Base-by-base conservation (phyloP, 2,888 invertebrate genomes). In the Eueremaeus valkanovi region DNA sequence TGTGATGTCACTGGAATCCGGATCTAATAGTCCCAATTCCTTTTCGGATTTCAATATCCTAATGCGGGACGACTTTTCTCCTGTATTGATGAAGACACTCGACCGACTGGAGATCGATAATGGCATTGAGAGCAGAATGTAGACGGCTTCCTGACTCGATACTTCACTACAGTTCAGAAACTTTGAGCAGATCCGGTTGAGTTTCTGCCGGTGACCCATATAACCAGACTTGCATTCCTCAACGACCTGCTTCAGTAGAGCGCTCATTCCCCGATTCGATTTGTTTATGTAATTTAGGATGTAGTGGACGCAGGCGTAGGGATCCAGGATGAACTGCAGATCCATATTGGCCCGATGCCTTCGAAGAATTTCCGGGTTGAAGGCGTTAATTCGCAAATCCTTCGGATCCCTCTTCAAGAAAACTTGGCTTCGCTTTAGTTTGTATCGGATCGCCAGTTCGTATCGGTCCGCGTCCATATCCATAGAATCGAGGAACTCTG, bases 111-210 rank as follows among this genome's bases (percentile, higher is more conserved):
- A 63, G 33, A 68, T 70, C 55, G 75, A 79, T 75, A 81, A 77
- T 27, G 80, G 79, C 72, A 81, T 70, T 36, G 77, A 76, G 18
- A 81, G 75, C 13, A 79, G 49, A 1, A 79, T 75, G 76, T 79
- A 80, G 1, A 74, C 79, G 61, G 80, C 80, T 75, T 81, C 81
- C 72, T 81, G 81, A 9, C 81, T 81, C 72, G 78, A 77, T 9
- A 81, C 76, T 76, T 81, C 80, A 0, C 78, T 78, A 27, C 75
- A 51, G 76, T 81, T 80, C 0, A 81, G 70, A 70, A 81, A 81
- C 40, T 76, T 77, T 55, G 80, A 80, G 45, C 78, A 80, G 51
- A 81, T 74, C 1, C 24, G 16, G 33, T 74, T 73, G 8, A 81
- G 73, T 36, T 80, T 68, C 73, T 78, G 72, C 73, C 73, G 80